Evolutionary conservation across 2,113 vertebrate species (phyloP), one percentile per base, ranked within the genome.

Genomic region (Hippocampus guttulatus): DNA sequence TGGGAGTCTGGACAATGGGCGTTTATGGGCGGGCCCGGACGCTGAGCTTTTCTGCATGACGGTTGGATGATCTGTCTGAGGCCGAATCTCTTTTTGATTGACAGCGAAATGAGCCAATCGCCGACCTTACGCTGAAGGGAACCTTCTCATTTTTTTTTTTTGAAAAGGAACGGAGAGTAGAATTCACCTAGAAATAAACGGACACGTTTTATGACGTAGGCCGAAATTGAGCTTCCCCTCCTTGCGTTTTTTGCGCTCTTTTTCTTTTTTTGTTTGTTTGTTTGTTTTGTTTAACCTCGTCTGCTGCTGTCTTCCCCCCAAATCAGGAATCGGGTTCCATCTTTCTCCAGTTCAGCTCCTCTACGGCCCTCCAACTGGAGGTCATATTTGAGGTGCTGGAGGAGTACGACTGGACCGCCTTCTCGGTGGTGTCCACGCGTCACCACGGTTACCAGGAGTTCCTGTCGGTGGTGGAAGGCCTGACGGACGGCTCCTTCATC

Each of bases 381-480:
- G 96, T 96, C 76, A 96, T 98, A 89, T 96, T 97, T 43, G 95
- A 97, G 91, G 94, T 98, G 85, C 89, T 98, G 87, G 96, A 98
- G 84, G 95, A 97, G 79, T 97, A 98, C 2, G 96, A 98, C 69
- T 98, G 96, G 96, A 98, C 96, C 0, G 79, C 95, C 69, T 98
- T 98, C 75, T 96, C 95, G 0, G 93, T 96, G 27, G 93, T 98
- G 84, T 95, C 93, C 82, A 97, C 96, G 0, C 93, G 94, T 68
- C 94, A 95, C 88, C 96, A 96, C 0, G 96, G 96, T 78, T 94
- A 97, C 90, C 94, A 95, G 86, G 95, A 94, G 60, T 95, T 98
- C 67, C 91, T 96, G 77, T 94, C 92, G 4, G 92, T 95, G 78
- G 95, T 97, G 51, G 96, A 98, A 87, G 94, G 94, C 54, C 87